phyloP scores from a whole-genome alignment of 2,888 invertebrate species.

The Galerucella nymphaeae region DNA sequence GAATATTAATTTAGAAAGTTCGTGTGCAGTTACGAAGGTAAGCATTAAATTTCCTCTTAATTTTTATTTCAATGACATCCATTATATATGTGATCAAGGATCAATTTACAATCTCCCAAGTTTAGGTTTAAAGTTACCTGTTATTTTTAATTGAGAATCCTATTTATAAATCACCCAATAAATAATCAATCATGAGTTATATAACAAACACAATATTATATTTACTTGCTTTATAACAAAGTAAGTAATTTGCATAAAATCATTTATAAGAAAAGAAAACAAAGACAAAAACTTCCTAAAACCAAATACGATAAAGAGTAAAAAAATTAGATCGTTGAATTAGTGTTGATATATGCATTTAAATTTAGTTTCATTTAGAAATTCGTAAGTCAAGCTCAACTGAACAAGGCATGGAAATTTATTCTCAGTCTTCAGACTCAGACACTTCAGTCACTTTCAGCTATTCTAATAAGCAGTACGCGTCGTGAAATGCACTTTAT shows the following conservation, averaged over 20 bases:
- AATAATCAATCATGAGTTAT: conserved; percentile 9
- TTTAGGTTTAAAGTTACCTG: conserved; percentile 11
- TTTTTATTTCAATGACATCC: conserved; percentile 19
- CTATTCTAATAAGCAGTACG: conserved; percentile 13
- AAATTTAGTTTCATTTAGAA: conserved; percentile 33
- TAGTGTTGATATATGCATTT: conserved; percentile 12
- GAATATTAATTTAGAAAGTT: conserved; percentile 9
- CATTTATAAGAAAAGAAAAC: background rate
- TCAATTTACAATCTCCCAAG: conserved; percentile 16
- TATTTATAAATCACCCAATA: conserved; percentile 26
- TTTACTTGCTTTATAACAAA: background rate
- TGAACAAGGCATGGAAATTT: conserved; percentile 21
- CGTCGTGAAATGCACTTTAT: background rate
- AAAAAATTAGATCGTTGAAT: background rate
- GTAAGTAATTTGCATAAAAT: background rate
- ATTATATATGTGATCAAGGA: conserved; percentile 12
- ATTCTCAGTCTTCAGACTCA: background rate
- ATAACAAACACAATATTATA: conserved; percentile 7
- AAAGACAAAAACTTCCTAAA: background rate
- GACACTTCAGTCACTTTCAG: conserved; percentile 24
- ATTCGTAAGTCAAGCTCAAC: conserved; percentile 22
- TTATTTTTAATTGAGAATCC: conserved; percentile 18
- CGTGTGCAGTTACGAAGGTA: background rate
- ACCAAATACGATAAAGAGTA: background rate
- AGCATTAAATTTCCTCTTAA: background rate